Conservation (phyloP, 2,113 vertebrate genomes). For the Pagrus major region DNA sequence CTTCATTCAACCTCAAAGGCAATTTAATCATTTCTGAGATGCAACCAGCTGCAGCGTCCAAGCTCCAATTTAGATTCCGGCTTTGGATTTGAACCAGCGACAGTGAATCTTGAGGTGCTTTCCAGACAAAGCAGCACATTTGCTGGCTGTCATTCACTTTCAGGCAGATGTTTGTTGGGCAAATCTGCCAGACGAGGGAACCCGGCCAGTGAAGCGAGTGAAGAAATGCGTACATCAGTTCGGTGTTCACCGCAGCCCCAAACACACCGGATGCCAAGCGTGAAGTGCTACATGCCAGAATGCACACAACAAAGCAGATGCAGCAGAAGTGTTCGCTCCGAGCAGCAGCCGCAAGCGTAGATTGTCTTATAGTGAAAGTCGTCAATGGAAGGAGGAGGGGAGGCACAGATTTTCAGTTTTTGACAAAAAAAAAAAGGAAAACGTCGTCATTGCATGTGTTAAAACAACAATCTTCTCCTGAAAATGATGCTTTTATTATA, state of each 20-base stretch:
- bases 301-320: conserved; percentile 55
- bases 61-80: conserved; percentile 20
- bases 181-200: conserved; percentile 61
- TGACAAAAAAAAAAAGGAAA: not conserved
- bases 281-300: conserved; percentile 51
- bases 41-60: conserved; percentile 4
- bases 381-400: conserved; percentile 5
- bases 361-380: conserved; percentile 32
- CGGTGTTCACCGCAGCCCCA: conserved; percentile 49
- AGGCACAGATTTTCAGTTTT: not conserved
- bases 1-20: conserved; percentile 46
- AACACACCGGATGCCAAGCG: conserved; percentile 61
- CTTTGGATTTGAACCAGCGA: conserved; percentile 38
- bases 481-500: not conserved
- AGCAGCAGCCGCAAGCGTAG: conserved; percentile 12
- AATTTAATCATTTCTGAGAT: conserved; percentile 38
- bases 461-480: not conserved
- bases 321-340: conserved; percentile 28
- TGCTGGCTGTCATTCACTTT: conserved; percentile 34
- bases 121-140: conserved; percentile 50
- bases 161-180: conserved; percentile 62
- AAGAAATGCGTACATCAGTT: conserved; percentile 54
- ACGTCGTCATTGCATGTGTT: not conserved
- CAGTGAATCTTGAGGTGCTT: conserved; percentile 32
- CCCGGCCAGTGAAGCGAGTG: conserved; percentile 48